Percentiles rank a stretch among this genome's conserved stretches.
Evolutionary conservation across 2,888 invertebrate species (phyloP).

Genomic region (Nematopogon swammerdamellus): DNA sequence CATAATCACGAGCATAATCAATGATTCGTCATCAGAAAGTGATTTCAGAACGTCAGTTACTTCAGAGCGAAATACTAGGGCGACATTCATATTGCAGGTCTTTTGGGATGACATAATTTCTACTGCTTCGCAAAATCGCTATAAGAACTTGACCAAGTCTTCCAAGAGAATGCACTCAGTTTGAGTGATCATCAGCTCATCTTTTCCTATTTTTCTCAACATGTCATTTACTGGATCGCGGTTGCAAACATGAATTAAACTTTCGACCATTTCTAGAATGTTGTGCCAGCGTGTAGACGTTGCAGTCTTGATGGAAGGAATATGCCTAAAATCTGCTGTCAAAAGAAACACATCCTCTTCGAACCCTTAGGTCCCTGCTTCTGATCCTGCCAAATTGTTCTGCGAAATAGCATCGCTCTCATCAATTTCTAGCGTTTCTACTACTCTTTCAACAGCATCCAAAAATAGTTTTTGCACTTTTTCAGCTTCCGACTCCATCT

Average conservation of each 20-base stretch:
- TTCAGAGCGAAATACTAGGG: no score
- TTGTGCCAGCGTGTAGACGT: background rate
- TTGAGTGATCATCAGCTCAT: background rate
- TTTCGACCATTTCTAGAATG: background rate
- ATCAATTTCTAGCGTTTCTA: slow-evolving; percentile 4
- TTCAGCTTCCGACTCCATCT: slow-evolving; percentile 1
- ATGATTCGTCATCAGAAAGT: no score
- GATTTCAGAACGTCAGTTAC: no score
- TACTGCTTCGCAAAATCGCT: no score
- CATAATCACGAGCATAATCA: no score
- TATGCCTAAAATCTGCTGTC: no score
- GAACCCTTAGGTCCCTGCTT: no score
- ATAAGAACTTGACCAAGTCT: background rate
- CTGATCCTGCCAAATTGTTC: background rate
- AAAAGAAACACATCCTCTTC: no score
- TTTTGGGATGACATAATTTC: no score
- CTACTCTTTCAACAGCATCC: background rate
- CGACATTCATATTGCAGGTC: no score
- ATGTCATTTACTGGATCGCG: background rate
- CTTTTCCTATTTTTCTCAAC: background rate
- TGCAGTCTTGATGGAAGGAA: background rate
- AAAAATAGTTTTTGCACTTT: background rate
- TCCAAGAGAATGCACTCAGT: slow-evolving; percentile 1
- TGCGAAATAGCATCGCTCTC: slow-evolving; percentile 2
- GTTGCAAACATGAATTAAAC: background rate